Percentiles rank a stretch among this genome's conserved stretches.
Evolutionary conservation across 2,797 vertebrate genomes (phyloP).

Genomic region (Rhabdomys pumilio): DNA sequence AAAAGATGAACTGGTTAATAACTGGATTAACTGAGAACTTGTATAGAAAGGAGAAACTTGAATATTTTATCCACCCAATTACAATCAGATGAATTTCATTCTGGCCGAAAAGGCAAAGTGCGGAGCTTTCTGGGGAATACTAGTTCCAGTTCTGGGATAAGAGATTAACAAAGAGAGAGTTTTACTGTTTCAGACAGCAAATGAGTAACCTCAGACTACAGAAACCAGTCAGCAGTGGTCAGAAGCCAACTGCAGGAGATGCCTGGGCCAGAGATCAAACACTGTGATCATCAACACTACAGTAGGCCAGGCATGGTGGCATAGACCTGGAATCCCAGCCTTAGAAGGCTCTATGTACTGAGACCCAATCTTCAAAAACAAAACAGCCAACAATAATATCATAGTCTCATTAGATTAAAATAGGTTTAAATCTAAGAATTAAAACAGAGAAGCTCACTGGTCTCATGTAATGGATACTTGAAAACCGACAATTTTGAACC

Average conservation of each 20-base stretch:
- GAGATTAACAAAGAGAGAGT: background rate
- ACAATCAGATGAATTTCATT: slow-evolving; percentile 36
- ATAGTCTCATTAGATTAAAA: background rate
- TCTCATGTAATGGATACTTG: background rate
- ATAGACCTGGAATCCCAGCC: background rate
- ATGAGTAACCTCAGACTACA: background rate
- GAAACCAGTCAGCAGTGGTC: background rate
- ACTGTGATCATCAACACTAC: background rate
- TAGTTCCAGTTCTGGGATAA: background rate
- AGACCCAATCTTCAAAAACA: background rate
- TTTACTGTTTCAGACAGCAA: background rate
- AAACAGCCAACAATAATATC: background rate
- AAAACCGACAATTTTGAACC: background rate
- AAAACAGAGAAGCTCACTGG: background rate
- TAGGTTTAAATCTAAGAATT: background rate
- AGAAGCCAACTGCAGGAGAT: background rate
- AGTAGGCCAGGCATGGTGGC: background rate
- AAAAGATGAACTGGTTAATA: slow-evolving; percentile 5
- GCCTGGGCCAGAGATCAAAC: background rate
- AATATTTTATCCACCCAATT: slow-evolving; percentile 15
- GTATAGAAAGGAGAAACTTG: slow-evolving; percentile 46
- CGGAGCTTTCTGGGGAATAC: background rate
- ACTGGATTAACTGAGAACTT: slow-evolving; percentile 45
- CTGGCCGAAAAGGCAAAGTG: background rate
- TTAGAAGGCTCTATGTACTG: background rate